A percentile compares a stretch with the other conserved stretches of the same genome.
Conservation (phyloP, 2,113 vertebrate species). For the Passer domesticus region DNA sequence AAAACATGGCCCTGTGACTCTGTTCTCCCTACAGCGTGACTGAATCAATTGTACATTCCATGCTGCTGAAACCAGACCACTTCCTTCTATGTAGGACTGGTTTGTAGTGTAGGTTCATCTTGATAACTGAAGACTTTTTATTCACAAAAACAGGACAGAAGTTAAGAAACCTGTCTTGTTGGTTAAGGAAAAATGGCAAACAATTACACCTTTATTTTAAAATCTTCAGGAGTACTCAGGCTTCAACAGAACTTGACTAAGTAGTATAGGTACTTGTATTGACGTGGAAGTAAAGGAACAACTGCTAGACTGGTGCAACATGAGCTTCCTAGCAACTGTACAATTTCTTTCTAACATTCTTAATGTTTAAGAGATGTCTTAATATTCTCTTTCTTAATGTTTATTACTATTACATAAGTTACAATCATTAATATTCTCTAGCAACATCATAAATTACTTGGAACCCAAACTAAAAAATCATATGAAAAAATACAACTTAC, state of each 20-base stretch:
- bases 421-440: not conserved
- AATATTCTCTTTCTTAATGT: too few relatives aligned
- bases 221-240: not conserved
- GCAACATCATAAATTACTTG: not conserved
- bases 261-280: not conserved
- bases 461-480: not conserved
- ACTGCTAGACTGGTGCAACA: not conserved
- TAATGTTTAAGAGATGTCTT: too few relatives aligned
- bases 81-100: not conserved
- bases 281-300: not conserved
- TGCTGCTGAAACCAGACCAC: not conserved
- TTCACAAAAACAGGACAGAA: not conserved
- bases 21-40: not conserved
- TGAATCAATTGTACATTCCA: not conserved
- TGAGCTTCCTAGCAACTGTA: not conserved
- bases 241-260: not conserved
- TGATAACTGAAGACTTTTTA: not conserved
- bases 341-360: not conserved
- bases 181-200: not conserved
- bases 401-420: not conserved
- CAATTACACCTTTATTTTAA: not conserved
- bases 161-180: not conserved
- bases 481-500: slow-evolving; percentile 73
- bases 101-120: not conserved
- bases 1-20: not conserved